Percentiles rank a stretch among this genome's conserved stretches.
Conservation (phyloP, 2,888 invertebrate genomes). For the Agrochola circellaris region DNA sequence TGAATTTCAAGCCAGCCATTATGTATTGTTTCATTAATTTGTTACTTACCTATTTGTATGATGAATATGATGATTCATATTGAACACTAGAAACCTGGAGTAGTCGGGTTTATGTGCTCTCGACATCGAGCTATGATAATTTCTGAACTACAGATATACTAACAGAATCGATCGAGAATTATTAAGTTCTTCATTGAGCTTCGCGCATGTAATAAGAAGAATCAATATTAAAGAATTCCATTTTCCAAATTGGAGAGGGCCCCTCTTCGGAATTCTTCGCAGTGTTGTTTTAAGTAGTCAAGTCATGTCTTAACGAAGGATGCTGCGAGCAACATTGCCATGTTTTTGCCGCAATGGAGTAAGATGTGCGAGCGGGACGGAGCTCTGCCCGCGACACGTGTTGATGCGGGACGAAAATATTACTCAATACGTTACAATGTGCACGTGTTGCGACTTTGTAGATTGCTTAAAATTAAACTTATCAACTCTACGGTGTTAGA, state of each 20-base stretch:
- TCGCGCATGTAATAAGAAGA: background rate
- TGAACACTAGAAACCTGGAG: background rate
- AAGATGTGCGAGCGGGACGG: conserved; percentile 76
- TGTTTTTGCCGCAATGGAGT: conserved; percentile 88
- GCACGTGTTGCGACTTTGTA: conserved; percentile 48
- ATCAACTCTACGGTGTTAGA: background rate
- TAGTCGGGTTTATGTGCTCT: background rate
- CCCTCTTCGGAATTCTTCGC: conserved; percentile 26
- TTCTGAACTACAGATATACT: background rate
- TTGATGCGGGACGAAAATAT: conserved; percentile 60
- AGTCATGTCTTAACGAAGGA: conserved; percentile 73
- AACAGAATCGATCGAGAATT: background rate
- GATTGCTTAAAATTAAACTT: background rate
- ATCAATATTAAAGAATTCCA: conserved; percentile 20
- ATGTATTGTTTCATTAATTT: conserved; percentile 63
- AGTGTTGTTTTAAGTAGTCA: conserved; percentile 64
- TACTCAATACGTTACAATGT: conserved; percentile 65
- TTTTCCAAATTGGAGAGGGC: conserved; percentile 19
- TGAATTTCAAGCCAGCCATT: conserved; percentile 55
- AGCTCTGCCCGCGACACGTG: conserved; percentile 66
- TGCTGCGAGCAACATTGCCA: conserved; percentile 80
- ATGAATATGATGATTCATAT: conserved; percentile 36
- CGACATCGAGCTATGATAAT: background rate
- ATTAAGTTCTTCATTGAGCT: background rate
- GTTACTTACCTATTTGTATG: conserved; percentile 62